Base-by-base conservation (phyloP, 2,888 invertebrate species). In the Lasius platythorax region DNA sequence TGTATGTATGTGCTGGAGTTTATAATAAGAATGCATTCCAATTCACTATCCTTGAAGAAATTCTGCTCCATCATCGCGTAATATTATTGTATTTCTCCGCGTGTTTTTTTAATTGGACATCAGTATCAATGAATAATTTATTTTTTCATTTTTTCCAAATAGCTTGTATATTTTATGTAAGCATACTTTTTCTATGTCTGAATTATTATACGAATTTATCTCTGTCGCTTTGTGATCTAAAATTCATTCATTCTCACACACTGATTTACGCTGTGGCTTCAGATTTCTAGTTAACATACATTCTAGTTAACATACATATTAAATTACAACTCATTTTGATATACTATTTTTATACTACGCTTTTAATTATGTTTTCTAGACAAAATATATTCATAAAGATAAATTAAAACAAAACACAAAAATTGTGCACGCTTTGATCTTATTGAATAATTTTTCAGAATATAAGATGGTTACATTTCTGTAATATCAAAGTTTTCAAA, bases 61-160 rank as follows among this genome's bases (percentile, higher is more conserved):
- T 67, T 46, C 3, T 18, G 30, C 43, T 68, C 30, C 78, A 68
- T 78, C 43, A 78, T 8, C 18, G n/a, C 53, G n/a, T 43, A 61
- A 28, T 43, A 58, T 6, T 58, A 78, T 68, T n/a, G 15, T 58
- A 68, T 58, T 68, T 68, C 3, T 12, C 9, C 43, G 15, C n/a
- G n/a, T 43, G 68, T 78, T 58, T 30, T 58, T 58, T 78, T 78
- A 67, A 56, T 30, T 67, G 18, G 30, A 78, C 11, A 15, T 66
- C 18, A 56, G 30, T 43, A 68, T 40, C 12, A 23, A 40, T 78
- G 56, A 78, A 78, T 68, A 78, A 78, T n/a, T 30, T 56, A 15
- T 9, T 37, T 37, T 37, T 37, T 37, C 5, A 37, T 37, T 37
- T 37, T 30, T 11, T n/a, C 6, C 43, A 50, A 78, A 43, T 70